Percentiles rank a stretch among this genome's conserved stretches.
These are phyloP conservation scores for Gymnosoma rotundatum DNA, from an alignment of 2,888 invertebrate genomes.

Conservation along the genomic window DNA sequence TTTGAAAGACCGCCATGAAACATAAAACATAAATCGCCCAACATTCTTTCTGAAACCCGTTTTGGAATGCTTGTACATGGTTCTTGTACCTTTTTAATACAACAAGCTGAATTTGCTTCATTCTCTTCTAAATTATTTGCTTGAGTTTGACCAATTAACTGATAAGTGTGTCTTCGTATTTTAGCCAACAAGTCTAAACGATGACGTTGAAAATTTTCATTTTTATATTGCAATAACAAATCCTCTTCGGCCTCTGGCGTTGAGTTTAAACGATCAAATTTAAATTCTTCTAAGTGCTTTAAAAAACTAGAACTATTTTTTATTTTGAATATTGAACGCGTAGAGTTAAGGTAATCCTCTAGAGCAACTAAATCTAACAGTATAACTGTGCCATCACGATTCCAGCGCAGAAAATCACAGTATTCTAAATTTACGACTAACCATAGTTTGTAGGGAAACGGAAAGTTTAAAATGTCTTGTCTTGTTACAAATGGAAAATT, in stretches of 20 bases:
- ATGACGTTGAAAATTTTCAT: slow-evolving; percentile 74
- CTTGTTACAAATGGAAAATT: slow-evolving; percentile 66
- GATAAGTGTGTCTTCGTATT: slow-evolving; percentile 69
- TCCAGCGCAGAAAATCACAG: slow-evolving; percentile 74
- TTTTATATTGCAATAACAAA: slow-evolving; percentile 72
- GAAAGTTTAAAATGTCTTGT: slow-evolving; percentile 74
- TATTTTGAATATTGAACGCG: slow-evolving; percentile 73
- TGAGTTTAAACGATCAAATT: slow-evolving; percentile 71
- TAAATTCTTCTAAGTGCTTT: slow-evolving; percentile 71
- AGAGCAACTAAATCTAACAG: slow-evolving; percentile 71
- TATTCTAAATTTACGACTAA: slow-evolving; percentile 72
- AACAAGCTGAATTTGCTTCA: too few species aligned
- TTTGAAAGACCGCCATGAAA: slow-evolving; percentile 72
- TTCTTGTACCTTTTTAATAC: background rate
- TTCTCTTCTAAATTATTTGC: background rate
- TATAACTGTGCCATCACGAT: slow-evolving; percentile 74
- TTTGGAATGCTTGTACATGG: slow-evolving; percentile 11
- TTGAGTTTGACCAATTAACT: slow-evolving; percentile 26
- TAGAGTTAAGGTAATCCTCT: slow-evolving; percentile 73
- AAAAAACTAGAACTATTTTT: slow-evolving; percentile 74
- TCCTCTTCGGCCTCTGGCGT: slow-evolving; percentile 72
- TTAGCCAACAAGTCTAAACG: slow-evolving; percentile 74
- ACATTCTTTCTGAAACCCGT: slow-evolving; percentile 64
- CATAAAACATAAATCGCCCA: slow-evolving; percentile 73
- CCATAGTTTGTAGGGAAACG: slow-evolving; percentile 75